Evolutionary conservation across 2,888 invertebrate genomes (phyloP).

Genomic region (Allygus modestus): DNA sequence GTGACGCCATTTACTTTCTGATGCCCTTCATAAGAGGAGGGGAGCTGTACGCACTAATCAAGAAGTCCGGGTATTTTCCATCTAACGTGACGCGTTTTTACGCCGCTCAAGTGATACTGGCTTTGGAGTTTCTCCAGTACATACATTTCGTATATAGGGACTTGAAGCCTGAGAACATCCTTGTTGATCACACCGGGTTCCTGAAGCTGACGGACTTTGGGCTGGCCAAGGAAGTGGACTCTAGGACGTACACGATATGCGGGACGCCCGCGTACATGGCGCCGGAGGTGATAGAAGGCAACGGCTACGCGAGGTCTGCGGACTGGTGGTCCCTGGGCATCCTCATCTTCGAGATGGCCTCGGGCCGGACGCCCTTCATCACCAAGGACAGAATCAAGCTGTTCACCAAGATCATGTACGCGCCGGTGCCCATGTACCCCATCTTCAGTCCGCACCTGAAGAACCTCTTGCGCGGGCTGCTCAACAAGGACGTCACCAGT

Average conservation of each 20-base stretch:
- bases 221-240: slow-evolving; percentile 85
- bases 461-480: neutral
- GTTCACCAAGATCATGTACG: slow-evolving; percentile 26
- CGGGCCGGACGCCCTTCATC: slow-evolving; percentile 93
- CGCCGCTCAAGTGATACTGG: slow-evolving; percentile 94
- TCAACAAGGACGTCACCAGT: slow-evolving; percentile 16
- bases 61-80: slow-evolving; percentile 79
- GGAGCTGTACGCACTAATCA: slow-evolving; percentile 90
- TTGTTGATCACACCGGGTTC: slow-evolving; percentile 88
- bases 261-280: slow-evolving; percentile 81
- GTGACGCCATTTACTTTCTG: slow-evolving; percentile 89
- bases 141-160: slow-evolving; percentile 94
- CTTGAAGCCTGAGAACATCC: slow-evolving; percentile 94
- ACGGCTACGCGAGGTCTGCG: slow-evolving; percentile 94
- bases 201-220: slow-evolving; percentile 93
- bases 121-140: slow-evolving; percentile 94
- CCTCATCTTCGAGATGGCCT: slow-evolving; percentile 92
- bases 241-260: slow-evolving; percentile 78
- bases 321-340: slow-evolving; percentile 99
- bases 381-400: neutral
- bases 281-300: slow-evolving; percentile 80
- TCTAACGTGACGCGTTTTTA: slow-evolving; percentile 84
- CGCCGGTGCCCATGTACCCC: slow-evolving; percentile 8
- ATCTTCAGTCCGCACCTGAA: slow-evolving; percentile 5
- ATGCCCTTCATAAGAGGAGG: slow-evolving; percentile 93